Evolutionary conservation across 2,797 vertebrate species (phyloP).

Genomic region (Dipus sagitta): DNA sequence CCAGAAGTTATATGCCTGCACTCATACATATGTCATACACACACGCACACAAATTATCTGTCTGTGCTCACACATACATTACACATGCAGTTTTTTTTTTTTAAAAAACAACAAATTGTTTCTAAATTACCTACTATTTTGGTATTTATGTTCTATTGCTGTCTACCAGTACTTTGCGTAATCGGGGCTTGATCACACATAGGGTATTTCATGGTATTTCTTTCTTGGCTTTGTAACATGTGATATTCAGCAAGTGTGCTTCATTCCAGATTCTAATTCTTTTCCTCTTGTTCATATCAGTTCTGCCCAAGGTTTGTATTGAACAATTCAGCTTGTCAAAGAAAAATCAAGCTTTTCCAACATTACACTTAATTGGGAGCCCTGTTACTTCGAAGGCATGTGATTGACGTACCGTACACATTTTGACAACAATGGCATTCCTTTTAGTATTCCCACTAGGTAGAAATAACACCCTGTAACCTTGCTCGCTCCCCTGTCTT

Average conservation of each 20-base stretch:
- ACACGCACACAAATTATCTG: too few relatives aligned
- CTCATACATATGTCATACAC: too few relatives aligned
- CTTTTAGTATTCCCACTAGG: conserved; percentile 44
- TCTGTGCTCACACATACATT: too few relatives aligned
- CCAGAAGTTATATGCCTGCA: too few relatives aligned
- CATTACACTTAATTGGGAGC: conserved; percentile 53
- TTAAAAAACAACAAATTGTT: neutral
- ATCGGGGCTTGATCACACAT: neutral
- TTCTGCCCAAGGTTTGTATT: conserved; percentile 19
- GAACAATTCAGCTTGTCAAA: conserved; percentile 61
- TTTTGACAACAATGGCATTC: conserved; percentile 60
- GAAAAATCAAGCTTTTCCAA: conserved; percentile 45
- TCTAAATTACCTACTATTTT: conserved; percentile 41
- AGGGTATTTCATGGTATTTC: conserved; percentile 22
- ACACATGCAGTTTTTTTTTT: too few relatives aligned
- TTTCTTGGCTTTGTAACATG: conserved; percentile 16
- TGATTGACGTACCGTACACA: conserved; percentile 56
- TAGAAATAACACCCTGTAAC: conserved; percentile 34
- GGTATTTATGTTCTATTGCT: conserved; percentile 37
- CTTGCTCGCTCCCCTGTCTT: conserved; percentile 1
- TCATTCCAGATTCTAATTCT: conserved; percentile 5
- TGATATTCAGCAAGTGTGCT: conserved; percentile 46
- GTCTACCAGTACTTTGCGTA: neutral
- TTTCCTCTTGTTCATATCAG: conserved; percentile 4
- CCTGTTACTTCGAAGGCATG: conserved; percentile 28